phyloP scores from a whole-genome alignment of 2,113 vertebrate species.

The Machaerirhynchus nigripectus region DNA sequence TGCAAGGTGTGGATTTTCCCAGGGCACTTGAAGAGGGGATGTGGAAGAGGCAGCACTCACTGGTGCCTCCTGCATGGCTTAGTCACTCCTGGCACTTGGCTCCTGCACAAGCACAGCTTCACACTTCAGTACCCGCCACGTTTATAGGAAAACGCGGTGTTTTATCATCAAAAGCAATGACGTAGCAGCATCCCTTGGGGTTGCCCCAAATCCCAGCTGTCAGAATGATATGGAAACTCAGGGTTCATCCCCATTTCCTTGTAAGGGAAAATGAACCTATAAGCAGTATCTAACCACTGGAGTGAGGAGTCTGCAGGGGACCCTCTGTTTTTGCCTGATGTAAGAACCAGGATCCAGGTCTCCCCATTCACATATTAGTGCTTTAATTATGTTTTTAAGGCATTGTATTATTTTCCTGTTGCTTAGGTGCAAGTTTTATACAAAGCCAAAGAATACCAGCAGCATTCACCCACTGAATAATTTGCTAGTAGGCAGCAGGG shows the following conservation, averaged over 20 bases:
- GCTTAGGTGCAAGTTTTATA: background rate
- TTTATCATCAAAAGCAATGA: background rate
- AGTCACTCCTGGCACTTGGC: accelerated
- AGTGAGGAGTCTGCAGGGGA: background rate
- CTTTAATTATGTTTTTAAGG: background rate
- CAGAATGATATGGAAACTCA: background rate
- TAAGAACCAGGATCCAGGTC: background rate
- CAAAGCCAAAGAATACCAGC: background rate
- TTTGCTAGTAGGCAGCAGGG: background rate
- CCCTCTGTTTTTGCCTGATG: background rate
- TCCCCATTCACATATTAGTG: background rate
- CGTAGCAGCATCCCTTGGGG: background rate
- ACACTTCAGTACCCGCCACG: background rate
- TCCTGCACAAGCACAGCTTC: background rate
- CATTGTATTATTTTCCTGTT: background rate
- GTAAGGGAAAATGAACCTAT: background rate
- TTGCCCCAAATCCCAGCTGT: background rate
- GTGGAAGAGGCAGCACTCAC: background rate
- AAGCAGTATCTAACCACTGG: background rate
- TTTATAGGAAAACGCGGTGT: background rate
- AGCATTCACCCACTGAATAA: background rate
- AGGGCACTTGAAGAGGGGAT: background rate
- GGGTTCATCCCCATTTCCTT: background rate
- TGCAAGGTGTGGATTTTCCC: background rate
- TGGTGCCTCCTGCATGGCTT: background rate